Base-by-base conservation (phyloP, 2,888 invertebrate species). In the Octonoba sinensis region DNA sequence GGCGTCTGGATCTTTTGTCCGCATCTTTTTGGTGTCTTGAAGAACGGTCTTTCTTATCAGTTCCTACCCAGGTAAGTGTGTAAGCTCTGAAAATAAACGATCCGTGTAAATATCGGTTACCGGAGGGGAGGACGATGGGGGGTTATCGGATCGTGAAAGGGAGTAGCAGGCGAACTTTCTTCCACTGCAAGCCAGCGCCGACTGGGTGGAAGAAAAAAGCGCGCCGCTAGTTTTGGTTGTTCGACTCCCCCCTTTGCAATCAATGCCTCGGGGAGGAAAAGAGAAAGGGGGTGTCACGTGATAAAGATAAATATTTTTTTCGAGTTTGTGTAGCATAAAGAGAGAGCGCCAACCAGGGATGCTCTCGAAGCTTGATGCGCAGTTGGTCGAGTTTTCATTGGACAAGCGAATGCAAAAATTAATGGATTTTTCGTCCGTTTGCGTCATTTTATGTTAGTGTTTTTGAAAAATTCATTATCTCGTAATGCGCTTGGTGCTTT, bases 401-500 rank as follows among this genome's bases (percentile, higher is more conserved):
- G 81, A 62, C 74, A 51, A 70, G 79, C 60, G 81, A 81, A 75
- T 70, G 81, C 81, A 81, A 81, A 81, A 81, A 81, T 81, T 74
- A 81, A 81, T 81, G 81, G 81, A 81, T 81, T 81, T 81, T 81
- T 81, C 81, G 70, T 65, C 74, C 64, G 69, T 75, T 70, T 74
- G 81, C 81, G 81, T 81, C 81, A 81, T 81, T 81, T 81, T 81
- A 81, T 81, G 81, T 64, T 71, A 71, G 70, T 71, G 71, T 79
- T 79, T 81, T 81, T 81, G 74, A 81, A 81, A 81, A 81, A 81
- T 81, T 81, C 81, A 81, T 81, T 81, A 81, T 81, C 81, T 81
- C 74, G 67, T 66, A 60, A 66, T 81, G 79, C 69, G 71, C 67
- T 79, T 62, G 81, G 62, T 74, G 73, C 79, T 75, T 81, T 65